Evolutionary conservation across 2,113 vertebrate species (phyloP).

Genomic region (Osmerus mordax): DNA sequence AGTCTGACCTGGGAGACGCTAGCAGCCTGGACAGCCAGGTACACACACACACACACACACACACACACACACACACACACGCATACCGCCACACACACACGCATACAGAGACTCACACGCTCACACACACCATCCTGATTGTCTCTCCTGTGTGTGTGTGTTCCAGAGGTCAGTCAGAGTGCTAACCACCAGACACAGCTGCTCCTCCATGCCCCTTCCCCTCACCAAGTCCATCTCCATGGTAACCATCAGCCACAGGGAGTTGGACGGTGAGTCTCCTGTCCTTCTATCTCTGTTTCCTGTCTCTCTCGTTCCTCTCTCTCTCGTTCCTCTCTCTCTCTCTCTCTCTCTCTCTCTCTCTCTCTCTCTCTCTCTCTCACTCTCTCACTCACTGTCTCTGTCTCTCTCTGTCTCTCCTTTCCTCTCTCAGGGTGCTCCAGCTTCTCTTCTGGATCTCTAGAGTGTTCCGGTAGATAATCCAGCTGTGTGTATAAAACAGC

Average conservation of each 20-base stretch:
- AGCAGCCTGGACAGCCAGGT: constrained; percentile 75
- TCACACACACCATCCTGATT: neutral
- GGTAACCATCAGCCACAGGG: constrained; percentile 79
- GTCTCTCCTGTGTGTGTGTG: neutral
- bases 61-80: neutral
- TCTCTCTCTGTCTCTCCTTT: too few species aligned
- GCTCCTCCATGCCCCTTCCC: constrained; percentile 69
- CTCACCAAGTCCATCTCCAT: constrained; percentile 89
- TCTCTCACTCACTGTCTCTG: too few species aligned
- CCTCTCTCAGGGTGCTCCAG: too few species aligned
- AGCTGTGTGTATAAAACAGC: too few species aligned
- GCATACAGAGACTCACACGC: neutral
- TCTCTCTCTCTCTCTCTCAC: neutral
- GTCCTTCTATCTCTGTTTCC: neutral
- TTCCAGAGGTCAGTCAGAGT: constrained; percentile 7
- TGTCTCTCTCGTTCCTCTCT: neutral
- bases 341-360: neutral
- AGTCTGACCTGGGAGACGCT: constrained; percentile 69
- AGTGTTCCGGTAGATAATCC: too few species aligned
- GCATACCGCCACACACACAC: neutral
- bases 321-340: neutral
- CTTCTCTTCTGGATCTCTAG: too few species aligned
- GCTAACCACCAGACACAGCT: constrained; percentile 54
- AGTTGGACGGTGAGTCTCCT: constrained; percentile 80
- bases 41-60: neutral